Base-by-base conservation (phyloP, 2,888 invertebrate genomes). In the Pachycephus smyrnensis region DNA sequence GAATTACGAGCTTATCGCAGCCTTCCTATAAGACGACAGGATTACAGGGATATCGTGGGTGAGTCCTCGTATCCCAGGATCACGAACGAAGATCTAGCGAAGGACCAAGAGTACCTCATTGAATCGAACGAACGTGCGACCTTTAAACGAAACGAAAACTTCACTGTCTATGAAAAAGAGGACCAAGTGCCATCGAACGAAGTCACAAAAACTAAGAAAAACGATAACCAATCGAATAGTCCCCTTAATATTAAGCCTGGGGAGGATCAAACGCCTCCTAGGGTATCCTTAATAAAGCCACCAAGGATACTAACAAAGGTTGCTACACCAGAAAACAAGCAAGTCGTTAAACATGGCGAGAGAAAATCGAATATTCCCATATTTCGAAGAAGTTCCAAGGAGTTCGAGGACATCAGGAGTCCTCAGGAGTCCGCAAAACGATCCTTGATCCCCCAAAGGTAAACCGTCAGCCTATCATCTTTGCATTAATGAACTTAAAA, bases 1-100 rank as follows among this genome's bases (percentile, higher is more conserved):
- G 93, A 94, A 89, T 90, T 94, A 87, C 92, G 94, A 82, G 92
- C 94, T 78, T 93, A 94, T 89, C 93, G 93, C 84, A 95, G 94
- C 86, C 89, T 95, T 40, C 94, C 94, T 31, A 92, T 87, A 9
- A 87, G 94, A 75, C 93, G 93, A 40, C 94, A 92, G 83, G 92
- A 93, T 83, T 92, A 92, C 81, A 69, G 79, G 15, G 31, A 33
- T 32, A 12, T 71, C 9, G 31, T 30, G 12, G 30, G 23, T 9
- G 71, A 32, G 30, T 71, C 32, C 12, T 71, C 30, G 6, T 71
- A 32, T 33, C 71, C 30, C 6, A 32, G 74, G n/a, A 32, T 32
- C 32, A 12, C 74, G 36, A 35, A n/a, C 9, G 36, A 30, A 30
- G 35, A 4, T 12, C 40, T 68, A 37, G 78, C 33, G 35, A 55